A percentile compares a stretch with the other conserved stretches of the same genome.
These are phyloP conservation scores for Chelmon rostratus DNA, from an alignment of 2,797 vertebrate genomes.

Conservation along the genomic window DNA sequence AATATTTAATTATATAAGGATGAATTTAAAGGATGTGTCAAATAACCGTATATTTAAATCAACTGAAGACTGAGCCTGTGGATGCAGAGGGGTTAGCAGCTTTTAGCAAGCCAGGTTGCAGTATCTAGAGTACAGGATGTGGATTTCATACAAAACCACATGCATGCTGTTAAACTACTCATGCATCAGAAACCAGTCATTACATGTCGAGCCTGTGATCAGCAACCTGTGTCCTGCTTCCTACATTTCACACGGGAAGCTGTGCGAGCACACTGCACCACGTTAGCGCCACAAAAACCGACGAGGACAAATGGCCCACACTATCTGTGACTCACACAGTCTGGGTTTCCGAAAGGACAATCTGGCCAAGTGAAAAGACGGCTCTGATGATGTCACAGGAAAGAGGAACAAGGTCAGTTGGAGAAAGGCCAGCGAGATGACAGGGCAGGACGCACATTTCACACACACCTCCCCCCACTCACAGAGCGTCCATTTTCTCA, in stretches of 20 bases:
- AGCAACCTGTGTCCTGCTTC: conserved; percentile 12
- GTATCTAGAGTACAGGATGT: conserved; percentile 18
- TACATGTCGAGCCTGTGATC: conserved; percentile 4
- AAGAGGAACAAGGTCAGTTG: conserved; percentile 81
- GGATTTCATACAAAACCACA: conserved; percentile 15
- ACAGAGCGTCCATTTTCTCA: conserved; percentile 31
- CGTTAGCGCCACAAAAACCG: conserved; percentile 39
- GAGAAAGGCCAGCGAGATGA: conserved; percentile 65
- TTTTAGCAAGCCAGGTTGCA: not conserved
- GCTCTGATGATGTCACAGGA: conserved; percentile 81
- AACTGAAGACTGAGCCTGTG: not conserved
- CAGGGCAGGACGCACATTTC: conserved; percentile 33
- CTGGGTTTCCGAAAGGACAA: conserved; percentile 80
- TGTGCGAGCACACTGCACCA: conserved; percentile 17
- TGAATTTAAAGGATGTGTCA: no score
- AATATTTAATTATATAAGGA: no score
- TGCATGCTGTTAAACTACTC: not conserved
- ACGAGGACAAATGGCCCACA: conserved; percentile 40
- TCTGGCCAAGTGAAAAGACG: conserved; percentile 73
- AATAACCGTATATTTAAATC: no score
- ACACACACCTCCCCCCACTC: conserved; percentile 16
- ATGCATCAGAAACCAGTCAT: not conserved
- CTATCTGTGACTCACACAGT: conserved; percentile 80
- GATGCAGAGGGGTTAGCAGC: not conserved
- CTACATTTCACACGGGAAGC: conserved; percentile 35